A percentile compares a stretch with the other conserved stretches of the same genome.
These are phyloP conservation scores for Brienomyrus longianalis DNA, from an alignment of 2,113 vertebrate genomes.

Conservation along the genomic window DNA sequence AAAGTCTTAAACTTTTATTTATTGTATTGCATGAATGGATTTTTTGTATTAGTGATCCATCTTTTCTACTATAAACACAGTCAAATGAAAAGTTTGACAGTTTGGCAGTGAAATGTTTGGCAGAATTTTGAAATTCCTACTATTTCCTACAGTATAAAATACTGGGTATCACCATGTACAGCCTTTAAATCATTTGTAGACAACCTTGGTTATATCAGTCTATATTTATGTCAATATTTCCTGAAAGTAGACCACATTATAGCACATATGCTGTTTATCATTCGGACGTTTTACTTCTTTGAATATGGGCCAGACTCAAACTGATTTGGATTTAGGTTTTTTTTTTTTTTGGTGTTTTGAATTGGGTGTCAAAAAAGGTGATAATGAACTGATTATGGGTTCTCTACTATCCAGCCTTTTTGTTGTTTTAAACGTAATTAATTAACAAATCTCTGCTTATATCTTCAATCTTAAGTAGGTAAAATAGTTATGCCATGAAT, in stretches of 20 bases:
- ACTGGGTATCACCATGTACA: background rate
- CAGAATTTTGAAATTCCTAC: background rate
- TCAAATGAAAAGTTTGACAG: background rate
- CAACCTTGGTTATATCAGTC: background rate
- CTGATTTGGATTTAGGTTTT: background rate
- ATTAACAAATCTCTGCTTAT: background rate
- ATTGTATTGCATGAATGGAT: background rate
- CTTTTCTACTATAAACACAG: background rate
- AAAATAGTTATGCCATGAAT: background rate
- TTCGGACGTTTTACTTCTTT: background rate
- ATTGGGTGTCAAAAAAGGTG: background rate
- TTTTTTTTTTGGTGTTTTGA: background rate
- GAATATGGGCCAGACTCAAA: background rate
- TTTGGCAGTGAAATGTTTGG: background rate
- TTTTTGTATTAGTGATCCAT: background rate
- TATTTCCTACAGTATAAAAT: background rate
- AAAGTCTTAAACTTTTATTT: background rate
- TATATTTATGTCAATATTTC: background rate
- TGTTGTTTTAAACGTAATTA: background rate
- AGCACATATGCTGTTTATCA: background rate
- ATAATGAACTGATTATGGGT: background rate
- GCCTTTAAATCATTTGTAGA: background rate
- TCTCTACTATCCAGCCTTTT: background rate
- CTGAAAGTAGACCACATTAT: background rate
- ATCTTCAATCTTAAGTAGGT: background rate